Base-by-base conservation (phyloP, 2,888 invertebrate genomes). In the Tuberolachnus salignus region DNA sequence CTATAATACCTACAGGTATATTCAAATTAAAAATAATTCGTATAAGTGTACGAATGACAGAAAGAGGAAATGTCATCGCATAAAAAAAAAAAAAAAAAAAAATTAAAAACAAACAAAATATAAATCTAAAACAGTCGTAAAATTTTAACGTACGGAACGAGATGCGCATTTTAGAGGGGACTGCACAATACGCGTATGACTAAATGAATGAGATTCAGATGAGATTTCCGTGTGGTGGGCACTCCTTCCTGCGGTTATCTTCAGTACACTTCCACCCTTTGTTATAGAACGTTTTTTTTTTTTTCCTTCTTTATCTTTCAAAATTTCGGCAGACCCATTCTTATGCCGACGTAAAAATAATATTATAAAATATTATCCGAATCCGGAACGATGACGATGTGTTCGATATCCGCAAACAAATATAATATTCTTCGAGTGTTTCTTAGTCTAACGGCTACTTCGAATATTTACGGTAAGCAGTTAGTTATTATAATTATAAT, bases 241-340 rank as follows among this genome's bases (percentile, higher is more conserved):
- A 49, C 75, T 59, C 57, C 57, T 78, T 66, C 49, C 23, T 11
- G 26, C 49, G 34, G 34, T 34, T 34, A 34, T 26, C 44, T 46
- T 75, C 75, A 78, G 75, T 78, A 49, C 21, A 67, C 26, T 67
- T 49, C 66, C 49, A 67, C 75, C 59, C 67, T 67, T 59, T 67
- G 67, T 21, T 19, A 66, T 55, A 59, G 19, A 14, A 59, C 44
- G 75, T 67, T 34, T 78, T 72, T 66, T 23, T 64, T 42, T 26
- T 4, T 34, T 34, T 34, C n/a, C n/a, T n/a, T n/a, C n/a, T n/a
- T n/a, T n/a, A n/a, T n/a, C n/a, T 59, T 59, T 49, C n/a, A 34
- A 59, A 1, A 72, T 49, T 61, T 59, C 14, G 8, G 49, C n/a
- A 59, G 13, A 72, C 49, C 26, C 26, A 13, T 16, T 70, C 26